Percentiles rank a stretch among this genome's conserved stretches.
phyloP scores from a whole-genome alignment of 1,140 invertebrate genomes.

The Atopsyche davidsoni region DNA sequence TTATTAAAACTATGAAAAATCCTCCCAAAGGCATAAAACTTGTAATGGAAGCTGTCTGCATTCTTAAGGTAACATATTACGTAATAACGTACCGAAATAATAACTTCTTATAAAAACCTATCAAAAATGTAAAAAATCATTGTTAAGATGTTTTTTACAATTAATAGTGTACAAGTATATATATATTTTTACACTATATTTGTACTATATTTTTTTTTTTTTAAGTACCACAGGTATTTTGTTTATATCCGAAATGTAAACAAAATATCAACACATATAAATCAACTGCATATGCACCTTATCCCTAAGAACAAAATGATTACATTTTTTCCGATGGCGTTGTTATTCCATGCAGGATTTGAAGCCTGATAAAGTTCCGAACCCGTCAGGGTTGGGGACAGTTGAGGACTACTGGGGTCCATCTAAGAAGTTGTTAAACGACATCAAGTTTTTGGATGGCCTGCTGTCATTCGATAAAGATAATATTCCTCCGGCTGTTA shows the following conservation, averaged over 20 bases:
- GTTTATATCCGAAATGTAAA: too few species aligned
- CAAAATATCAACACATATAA: too few species aligned
- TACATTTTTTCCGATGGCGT: too few species aligned
- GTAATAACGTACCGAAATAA: too few species aligned
- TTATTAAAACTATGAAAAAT: conserved; percentile 97
- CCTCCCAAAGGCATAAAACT: conserved; percentile 89
- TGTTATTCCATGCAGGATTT: conserved; percentile 53
- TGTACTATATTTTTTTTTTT: too few species aligned
- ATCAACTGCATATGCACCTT: too few species aligned
- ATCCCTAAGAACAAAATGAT: too few species aligned
- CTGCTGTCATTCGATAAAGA: conserved; percentile 89
- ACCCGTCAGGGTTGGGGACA: conserved; percentile 68
- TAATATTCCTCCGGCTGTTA: conserved; percentile 74
- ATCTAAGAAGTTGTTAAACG: conserved; percentile 83
- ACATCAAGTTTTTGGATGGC: conserved; percentile 83
- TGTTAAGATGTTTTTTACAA: too few species aligned
- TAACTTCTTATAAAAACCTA: too few species aligned
- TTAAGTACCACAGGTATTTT: too few species aligned
- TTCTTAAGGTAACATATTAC: conserved; percentile 66
- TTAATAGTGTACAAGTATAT: conserved; percentile 1
- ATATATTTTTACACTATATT: conserved; percentile 4
- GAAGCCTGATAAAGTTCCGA: conserved; percentile 77
- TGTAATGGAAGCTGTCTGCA: conserved; percentile 95
- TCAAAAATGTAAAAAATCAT: too few species aligned
- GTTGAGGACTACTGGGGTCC: conserved; percentile 92